These are phyloP conservation scores for Clarias laeviceps DNA, from an alignment of 2,797 vertebrate species.

Conservation along the genomic window DNA sequence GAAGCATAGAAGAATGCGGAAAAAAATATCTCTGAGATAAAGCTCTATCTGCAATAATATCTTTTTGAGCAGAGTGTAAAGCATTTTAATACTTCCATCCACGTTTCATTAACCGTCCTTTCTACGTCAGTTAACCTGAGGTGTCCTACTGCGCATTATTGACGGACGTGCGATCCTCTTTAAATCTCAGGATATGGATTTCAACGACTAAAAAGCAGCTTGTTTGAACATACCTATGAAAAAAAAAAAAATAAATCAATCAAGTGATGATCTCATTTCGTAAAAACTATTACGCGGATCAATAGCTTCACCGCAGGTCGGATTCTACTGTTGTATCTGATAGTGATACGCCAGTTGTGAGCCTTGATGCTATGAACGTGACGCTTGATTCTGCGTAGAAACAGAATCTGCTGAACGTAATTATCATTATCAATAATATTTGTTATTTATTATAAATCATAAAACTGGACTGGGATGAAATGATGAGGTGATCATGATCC, in stretches of 20 bases:
- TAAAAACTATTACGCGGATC: not conserved
- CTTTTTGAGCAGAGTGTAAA: no score
- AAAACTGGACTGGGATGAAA: not conserved
- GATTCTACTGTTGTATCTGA: not conserved
- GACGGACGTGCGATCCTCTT: not conserved
- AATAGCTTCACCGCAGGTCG: not conserved
- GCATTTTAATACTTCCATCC: not conserved
- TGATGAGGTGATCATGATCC: slow-evolving; percentile 14
- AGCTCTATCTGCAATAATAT: no score
- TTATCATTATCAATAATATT: not conserved
- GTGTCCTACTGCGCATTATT: no score
- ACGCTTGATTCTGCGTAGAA: no score
- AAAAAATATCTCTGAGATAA: not conserved
- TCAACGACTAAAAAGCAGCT: not conserved
- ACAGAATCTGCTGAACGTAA: not conserved
- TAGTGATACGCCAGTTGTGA: no score
- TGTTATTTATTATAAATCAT: not conserved
- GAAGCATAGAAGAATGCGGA: not conserved
- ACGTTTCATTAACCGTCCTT: not conserved
- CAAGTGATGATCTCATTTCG: not conserved
- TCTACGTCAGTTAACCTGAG: not conserved
- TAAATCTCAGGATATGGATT: not conserved
- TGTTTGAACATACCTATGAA: not conserved
- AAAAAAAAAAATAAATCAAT: not conserved
- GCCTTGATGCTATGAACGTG: no score